Evolutionary conservation across 2,888 invertebrate genomes (phyloP).

Genomic region (Agrochola macilenta): DNA sequence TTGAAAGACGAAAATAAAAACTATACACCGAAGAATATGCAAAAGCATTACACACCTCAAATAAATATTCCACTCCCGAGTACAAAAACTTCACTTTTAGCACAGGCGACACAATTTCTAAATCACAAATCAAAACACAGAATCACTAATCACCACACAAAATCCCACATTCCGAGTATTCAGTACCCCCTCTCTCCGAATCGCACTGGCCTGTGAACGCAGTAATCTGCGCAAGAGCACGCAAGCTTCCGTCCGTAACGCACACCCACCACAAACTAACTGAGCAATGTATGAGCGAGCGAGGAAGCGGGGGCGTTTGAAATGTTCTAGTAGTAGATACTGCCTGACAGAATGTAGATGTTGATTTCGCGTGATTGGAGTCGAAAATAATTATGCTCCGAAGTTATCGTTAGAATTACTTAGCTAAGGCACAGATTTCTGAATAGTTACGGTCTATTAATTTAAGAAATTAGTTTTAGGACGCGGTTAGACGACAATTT

Average conservation of each 20-base stretch:
- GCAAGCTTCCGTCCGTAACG: slow-evolving; percentile 80
- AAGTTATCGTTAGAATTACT: slow-evolving; percentile 23
- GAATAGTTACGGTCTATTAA: slow-evolving; percentile 11
- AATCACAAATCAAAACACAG: slow-evolving; percentile 59
- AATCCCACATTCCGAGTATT: slow-evolving; percentile 57
- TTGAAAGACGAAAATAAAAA: not conserved
- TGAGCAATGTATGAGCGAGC: slow-evolving; percentile 67
- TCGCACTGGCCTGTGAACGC: slow-evolving; percentile 70
- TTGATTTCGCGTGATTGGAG: slow-evolving; percentile 29
- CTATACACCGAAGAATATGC: slow-evolving; percentile 1
- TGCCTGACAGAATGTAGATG: slow-evolving; percentile 18
- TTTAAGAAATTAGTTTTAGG: slow-evolving; percentile 24
- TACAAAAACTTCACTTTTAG: slow-evolving; percentile 36
- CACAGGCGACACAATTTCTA: slow-evolving; percentile 50
- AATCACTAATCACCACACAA: slow-evolving; percentile 57
- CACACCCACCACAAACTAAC: slow-evolving; percentile 70
- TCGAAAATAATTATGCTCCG: slow-evolving; percentile 15
- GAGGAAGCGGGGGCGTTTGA: slow-evolving; percentile 63
- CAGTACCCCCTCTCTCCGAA: slow-evolving; percentile 59
- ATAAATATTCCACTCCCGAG: not conserved
- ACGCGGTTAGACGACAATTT: slow-evolving; percentile 4
- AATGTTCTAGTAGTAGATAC: slow-evolving; percentile 31
- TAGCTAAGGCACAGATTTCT: slow-evolving; percentile 24
- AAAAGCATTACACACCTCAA: slow-evolving; percentile 29
- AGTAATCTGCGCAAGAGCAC: slow-evolving; percentile 80